Evolutionary conservation across 2,888 invertebrate species (phyloP).

Genomic region (Lomographa bimaculata): DNA sequence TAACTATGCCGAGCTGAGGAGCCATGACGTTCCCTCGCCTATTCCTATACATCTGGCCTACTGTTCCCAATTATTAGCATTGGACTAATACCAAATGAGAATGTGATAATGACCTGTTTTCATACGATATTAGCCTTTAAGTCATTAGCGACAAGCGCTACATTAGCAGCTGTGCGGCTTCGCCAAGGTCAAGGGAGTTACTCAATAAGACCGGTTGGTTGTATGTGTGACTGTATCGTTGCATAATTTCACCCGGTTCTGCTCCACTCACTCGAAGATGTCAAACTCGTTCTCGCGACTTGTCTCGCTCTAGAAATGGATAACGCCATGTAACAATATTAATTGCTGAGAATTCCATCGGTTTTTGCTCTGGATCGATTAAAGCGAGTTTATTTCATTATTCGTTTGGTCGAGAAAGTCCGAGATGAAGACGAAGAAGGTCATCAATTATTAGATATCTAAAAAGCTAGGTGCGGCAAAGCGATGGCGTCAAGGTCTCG

Average conservation of each 20-base stretch:
- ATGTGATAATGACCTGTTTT: constrained; percentile 65
- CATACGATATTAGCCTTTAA: constrained; percentile 59
- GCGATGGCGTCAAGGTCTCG: constrained; percentile 3
- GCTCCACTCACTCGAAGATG: constrained; percentile 31
- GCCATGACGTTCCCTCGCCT: constrained; percentile 31
- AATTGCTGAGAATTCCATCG: constrained; percentile 9
- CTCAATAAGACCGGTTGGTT: constrained; percentile 67
- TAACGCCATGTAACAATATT: constrained; percentile 5
- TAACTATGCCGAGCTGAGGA: constrained; percentile 26
- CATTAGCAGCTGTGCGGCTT: constrained; percentile 39
- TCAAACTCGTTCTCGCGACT: constrained; percentile 26
- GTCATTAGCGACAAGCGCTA: constrained; percentile 45
- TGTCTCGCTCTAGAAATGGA: constrained; percentile 17
- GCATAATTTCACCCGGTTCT: constrained; percentile 61
- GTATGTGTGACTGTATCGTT: constrained; percentile 49
- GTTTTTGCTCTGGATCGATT: constrained; percentile 14
- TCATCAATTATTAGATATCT: constrained; percentile 6
- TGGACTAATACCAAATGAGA: constrained; percentile 77
- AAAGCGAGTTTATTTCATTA: constrained; percentile 13
- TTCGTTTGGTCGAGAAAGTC: constrained; percentile 15
- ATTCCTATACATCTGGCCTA: constrained; percentile 67
- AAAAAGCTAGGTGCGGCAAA: not conserved
- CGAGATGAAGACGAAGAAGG: constrained; percentile 10
- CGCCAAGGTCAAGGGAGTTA: constrained; percentile 72
- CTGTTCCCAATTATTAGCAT: constrained; percentile 72